These are phyloP conservation scores for Percina caprodes DNA, from an alignment of 2,113 vertebrate species.

Conservation along the genomic window DNA sequence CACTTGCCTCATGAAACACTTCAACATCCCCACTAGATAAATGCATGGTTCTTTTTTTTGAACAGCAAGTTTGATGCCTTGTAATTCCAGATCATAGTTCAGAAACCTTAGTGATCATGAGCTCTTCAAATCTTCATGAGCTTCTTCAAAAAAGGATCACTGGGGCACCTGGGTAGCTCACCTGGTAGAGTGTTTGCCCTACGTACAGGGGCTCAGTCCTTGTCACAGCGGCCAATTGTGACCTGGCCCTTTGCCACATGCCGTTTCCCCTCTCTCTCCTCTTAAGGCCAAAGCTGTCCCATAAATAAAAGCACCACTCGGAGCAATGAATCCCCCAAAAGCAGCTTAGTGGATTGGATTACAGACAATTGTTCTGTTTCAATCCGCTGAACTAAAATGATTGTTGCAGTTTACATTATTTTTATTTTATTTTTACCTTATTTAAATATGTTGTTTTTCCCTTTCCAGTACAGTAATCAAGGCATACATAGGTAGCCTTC, in stretches of 20 bases:
- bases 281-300: no score
- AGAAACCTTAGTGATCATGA: neutral
- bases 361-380: conserved; percentile 1
- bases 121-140: no score
- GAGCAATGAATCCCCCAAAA: conserved; percentile 10
- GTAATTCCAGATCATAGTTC: neutral
- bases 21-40: neutral
- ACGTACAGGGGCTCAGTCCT: no score
- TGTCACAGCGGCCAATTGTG: no score
- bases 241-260: no score
- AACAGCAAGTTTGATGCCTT: neutral
- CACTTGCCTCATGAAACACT: neutral
- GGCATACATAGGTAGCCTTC: no score
- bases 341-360: conserved; percentile 32
- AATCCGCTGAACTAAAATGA: conserved; percentile 6
- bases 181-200: no score
- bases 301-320: no score
- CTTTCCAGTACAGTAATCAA: neutral
- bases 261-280: no score
- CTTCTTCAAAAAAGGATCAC: neutral
- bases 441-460: neutral
- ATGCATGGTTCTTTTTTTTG: no score
- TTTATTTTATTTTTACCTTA: neutral
- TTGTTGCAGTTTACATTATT: neutral
- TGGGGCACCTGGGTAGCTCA: no score